Evolutionary conservation across 2,888 invertebrate species (phyloP), one percentile per base, ranked within the genome.

Genomic region (Ormyrus labotus): DNA sequence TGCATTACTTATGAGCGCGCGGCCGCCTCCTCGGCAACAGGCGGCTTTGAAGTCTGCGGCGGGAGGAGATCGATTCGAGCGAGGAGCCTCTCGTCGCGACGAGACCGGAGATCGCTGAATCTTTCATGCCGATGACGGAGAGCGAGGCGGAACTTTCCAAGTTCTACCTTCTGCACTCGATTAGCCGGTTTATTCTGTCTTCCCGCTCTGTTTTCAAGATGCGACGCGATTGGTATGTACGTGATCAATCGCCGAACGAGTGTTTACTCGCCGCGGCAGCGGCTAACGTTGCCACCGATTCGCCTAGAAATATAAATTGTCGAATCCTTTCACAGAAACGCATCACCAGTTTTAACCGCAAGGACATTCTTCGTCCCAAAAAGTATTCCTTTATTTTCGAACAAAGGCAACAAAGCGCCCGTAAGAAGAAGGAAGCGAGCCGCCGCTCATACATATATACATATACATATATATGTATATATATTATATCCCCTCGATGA

Each of bases 1-100:
- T 89, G 88, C 87, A 88, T 89, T 88, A 88, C 85, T 89, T 85
- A 89, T 87, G 87, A 86, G 65, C 65, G 3, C 48, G 7, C 34
- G 6, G 45, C 19, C 53, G n/a, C 55, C 2, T 6, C 7, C 60
- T 51, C 68, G 73, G 79, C 78, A 73, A 78, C 78, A 78, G 78
- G 73, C 75, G 65, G n/a, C 70, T 70, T 80, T 76, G 74, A 74
- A 80, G 79, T 70, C 65, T 63, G 34, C 34, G 50, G 45, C n/a
- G 34, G 53, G 61, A 48, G 45, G 45, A 1, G 45, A 51, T 58
- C 65, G 58, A 71, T 61, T 47, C 47, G 75, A 45, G 53, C 51
- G 19, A 53, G 10, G 68, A 68, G 68, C 10, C 13, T 50, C 13
- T 5, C n/a, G 50, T 9, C 45, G 55, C 69, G 79, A 63, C 69